These are phyloP conservation scores for Chloroceryle aenea DNA, from an alignment of 2,113 vertebrate genomes.

Conservation along the genomic window DNA sequence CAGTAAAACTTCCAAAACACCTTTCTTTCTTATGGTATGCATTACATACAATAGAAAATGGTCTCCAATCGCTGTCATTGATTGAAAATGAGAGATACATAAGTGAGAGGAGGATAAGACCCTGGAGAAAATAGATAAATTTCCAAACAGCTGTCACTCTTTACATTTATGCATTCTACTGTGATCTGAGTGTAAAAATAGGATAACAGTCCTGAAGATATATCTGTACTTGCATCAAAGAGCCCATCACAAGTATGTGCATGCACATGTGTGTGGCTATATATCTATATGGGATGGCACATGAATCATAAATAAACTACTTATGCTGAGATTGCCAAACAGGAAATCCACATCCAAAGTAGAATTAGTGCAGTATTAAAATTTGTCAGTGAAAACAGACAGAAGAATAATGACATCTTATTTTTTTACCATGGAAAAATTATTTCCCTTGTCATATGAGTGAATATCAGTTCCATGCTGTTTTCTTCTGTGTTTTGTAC, in stretches of 20 bases:
- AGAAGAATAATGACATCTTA: background rate
- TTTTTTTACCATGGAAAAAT: background rate
- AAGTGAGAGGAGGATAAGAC: background rate
- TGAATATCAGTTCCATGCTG: background rate
- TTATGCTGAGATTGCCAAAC: background rate
- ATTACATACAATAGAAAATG: background rate
- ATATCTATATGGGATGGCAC: background rate
- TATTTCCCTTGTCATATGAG: background rate
- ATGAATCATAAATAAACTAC: background rate
- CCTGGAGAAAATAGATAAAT: background rate
- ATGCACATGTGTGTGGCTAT: background rate
- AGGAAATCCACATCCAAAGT: background rate
- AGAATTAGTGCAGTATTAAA: background rate
- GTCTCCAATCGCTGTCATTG: background rate
- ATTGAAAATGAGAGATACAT: background rate
- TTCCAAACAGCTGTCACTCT: background rate
- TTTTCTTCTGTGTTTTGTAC: background rate
- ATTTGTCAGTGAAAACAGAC: background rate
- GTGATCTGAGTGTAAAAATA: background rate
- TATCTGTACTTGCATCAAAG: background rate
- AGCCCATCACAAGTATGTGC: background rate
- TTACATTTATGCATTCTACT: background rate
- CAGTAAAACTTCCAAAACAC: background rate
- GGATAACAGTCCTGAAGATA: background rate
- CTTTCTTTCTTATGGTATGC: background rate